Conservation (phyloP, 2,797 vertebrate species). For the Pseudomugil tenellus region DNA sequence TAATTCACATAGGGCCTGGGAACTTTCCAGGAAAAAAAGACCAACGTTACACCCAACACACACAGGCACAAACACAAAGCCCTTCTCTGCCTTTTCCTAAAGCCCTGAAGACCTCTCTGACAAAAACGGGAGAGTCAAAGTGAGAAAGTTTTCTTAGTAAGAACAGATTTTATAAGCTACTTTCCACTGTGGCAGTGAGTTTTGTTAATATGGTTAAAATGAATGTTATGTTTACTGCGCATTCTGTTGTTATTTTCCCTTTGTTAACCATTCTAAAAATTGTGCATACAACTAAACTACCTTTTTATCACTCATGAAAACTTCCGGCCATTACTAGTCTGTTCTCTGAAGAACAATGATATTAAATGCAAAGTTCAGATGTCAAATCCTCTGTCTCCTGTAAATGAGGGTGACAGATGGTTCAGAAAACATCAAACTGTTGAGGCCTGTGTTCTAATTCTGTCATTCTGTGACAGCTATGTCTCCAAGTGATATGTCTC, state of each 20-base stretch:
- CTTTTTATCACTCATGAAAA: neutral
- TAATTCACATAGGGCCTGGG: constrained; percentile 69
- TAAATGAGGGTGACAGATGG: neutral
- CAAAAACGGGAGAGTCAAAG: constrained; percentile 42
- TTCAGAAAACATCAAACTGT: neutral
- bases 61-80: constrained; percentile 30
- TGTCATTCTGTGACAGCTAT: neutral
- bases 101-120: constrained; percentile 59
- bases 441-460: neutral
- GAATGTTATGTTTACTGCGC: neutral
- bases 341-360: neutral
- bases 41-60: constrained; percentile 5
- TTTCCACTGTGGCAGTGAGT: constrained; percentile 3
- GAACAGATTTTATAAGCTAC: constrained; percentile 26
- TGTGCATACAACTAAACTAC: neutral
- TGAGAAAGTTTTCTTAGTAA: constrained; percentile 43
- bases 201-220: neutral
- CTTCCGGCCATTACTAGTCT: neutral
- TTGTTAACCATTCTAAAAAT: neutral
- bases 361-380: neutral
- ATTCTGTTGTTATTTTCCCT: neutral
- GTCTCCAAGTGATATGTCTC: neutral
- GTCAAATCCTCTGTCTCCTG: neutral
- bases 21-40: constrained; percentile 46
- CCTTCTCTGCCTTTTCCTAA: constrained; percentile 29